Percentiles rank a stretch among this genome's conserved stretches.
phyloP scores from a whole-genome alignment of 2,888 invertebrate species.

The Nysson spinosus region DNA sequence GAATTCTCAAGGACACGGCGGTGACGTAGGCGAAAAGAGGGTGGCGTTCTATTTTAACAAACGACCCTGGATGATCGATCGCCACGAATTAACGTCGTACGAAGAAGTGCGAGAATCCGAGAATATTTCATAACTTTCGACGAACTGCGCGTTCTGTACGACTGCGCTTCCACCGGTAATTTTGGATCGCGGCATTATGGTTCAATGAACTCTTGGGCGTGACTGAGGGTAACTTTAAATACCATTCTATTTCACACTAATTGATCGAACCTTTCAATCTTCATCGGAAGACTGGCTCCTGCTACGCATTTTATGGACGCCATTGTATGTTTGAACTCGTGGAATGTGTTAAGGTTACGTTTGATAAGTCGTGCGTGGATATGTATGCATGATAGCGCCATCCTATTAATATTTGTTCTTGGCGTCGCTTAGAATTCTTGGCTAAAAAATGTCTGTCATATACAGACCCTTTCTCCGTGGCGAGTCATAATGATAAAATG shows the following conservation, averaged over 20 bases:
- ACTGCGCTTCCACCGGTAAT: constrained; percentile 38
- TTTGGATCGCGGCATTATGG: constrained; percentile 49
- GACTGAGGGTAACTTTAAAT: constrained; percentile 47
- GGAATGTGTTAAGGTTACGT: too few relatives aligned
- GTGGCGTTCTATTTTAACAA: constrained; percentile 53
- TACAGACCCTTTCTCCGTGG: too few relatives aligned
- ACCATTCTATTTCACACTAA: constrained; percentile 38
- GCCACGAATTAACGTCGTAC: constrained; percentile 40
- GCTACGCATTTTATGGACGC: too few relatives aligned
- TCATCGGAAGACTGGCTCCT: background rate
- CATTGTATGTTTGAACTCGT: too few relatives aligned
- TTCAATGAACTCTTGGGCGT: constrained; percentile 51
- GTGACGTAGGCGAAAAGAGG: constrained; percentile 49
- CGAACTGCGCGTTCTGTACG: background rate
- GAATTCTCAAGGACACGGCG: constrained; percentile 52
- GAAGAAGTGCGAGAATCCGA: constrained; percentile 6
- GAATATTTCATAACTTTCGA: constrained; percentile 31
- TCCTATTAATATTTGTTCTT: too few relatives aligned
- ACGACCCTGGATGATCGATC: constrained; percentile 56
- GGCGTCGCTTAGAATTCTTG: too few relatives aligned
- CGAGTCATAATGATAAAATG: too few relatives aligned
- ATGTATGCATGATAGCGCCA: too few relatives aligned
- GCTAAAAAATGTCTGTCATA: too few relatives aligned
- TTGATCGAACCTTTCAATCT: constrained; percentile 31
- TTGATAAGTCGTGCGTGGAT: too few relatives aligned